Evolutionary conservation across 1,140 invertebrate species (phyloP).

Genomic region (Venturia canescens): DNA sequence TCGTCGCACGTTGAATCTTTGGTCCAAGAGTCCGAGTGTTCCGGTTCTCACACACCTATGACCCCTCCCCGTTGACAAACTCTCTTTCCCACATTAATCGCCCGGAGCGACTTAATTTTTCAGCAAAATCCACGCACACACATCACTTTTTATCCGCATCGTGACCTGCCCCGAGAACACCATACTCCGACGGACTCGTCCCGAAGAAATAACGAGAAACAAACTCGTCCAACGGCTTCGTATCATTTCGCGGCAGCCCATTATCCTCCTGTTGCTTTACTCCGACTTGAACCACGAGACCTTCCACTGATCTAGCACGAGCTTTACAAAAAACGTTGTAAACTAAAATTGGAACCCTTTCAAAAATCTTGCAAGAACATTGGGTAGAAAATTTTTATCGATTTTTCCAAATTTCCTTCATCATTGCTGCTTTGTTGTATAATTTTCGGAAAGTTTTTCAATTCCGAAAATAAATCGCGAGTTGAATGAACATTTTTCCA

Average conservation of each 20-base stretch:
- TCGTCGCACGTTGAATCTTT: slow-evolving; percentile 8
- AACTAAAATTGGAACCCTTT: too few relatives aligned
- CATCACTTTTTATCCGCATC: slow-evolving; percentile 44
- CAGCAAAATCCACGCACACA: slow-evolving; percentile 51
- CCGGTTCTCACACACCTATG: slow-evolving; percentile 72
- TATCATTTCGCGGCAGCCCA: not conserved
- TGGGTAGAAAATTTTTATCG: too few relatives aligned
- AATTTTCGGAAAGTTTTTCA: too few relatives aligned
- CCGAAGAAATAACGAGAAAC: slow-evolving; percentile 13
- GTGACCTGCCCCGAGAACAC: slow-evolving; percentile 49
- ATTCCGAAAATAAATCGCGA: too few relatives aligned
- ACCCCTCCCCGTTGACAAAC: slow-evolving; percentile 57
- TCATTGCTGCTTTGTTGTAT: too few relatives aligned
- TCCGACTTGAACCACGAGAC: too few relatives aligned
- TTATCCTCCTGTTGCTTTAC: slow-evolving; percentile 47
- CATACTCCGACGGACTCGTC: slow-evolving; percentile 49
- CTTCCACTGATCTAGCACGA: too few relatives aligned
- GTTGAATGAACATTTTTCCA: too few relatives aligned
- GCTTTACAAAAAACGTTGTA: too few relatives aligned
- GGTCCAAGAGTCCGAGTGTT: slow-evolving; percentile 61
- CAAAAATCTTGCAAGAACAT: too few relatives aligned
- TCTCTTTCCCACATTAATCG: slow-evolving; percentile 72
- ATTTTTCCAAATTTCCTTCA: too few relatives aligned
- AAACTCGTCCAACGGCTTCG: not conserved
- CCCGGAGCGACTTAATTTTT: slow-evolving; percentile 61